These are phyloP conservation scores for Chouioia cunea DNA, from an alignment of 2,888 invertebrate species.

Conservation along the genomic window DNA sequence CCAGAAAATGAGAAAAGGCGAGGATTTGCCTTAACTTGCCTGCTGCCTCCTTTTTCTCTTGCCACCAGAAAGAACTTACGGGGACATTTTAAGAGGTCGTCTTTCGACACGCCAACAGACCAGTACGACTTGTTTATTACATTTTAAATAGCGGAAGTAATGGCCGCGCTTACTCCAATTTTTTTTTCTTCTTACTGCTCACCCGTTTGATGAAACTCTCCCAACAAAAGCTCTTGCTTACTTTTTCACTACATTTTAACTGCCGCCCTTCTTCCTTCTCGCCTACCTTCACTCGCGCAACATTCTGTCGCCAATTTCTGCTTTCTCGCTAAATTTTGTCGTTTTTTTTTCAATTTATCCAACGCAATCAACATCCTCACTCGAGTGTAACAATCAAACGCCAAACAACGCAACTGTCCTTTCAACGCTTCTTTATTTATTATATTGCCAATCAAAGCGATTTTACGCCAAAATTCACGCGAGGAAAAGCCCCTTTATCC, in stretches of 20 bases:
- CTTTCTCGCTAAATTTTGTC: too few species aligned
- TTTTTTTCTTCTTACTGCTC: slow-evolving; percentile 1
- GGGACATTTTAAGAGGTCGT: slow-evolving; percentile 36
- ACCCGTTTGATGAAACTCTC: not conserved
- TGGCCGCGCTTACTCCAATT: slow-evolving; percentile 26
- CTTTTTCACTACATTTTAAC: not conserved
- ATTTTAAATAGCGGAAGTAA: slow-evolving; percentile 46
- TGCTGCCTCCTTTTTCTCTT: slow-evolving; percentile 5
- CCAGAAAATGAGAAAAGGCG: slow-evolving; percentile 44
- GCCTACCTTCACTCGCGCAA: too few species aligned
- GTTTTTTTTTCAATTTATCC: too few species aligned
- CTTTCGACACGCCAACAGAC: slow-evolving; percentile 19
- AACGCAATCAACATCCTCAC: too few species aligned
- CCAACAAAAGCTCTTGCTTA: too few species aligned
- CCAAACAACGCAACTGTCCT: too few species aligned
- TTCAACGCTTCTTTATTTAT: too few species aligned
- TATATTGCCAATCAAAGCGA: too few species aligned
- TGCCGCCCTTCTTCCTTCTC: not conserved
- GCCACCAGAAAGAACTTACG: slow-evolving; percentile 48
- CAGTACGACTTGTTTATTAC: slow-evolving; percentile 40
- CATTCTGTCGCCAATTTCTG: too few species aligned
- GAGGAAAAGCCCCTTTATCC: too few species aligned
- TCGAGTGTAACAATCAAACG: too few species aligned
- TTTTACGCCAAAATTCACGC: too few species aligned
- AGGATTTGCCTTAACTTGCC: slow-evolving; percentile 30